Evolutionary conservation across 2,113 vertebrate genomes (phyloP), one percentile per base, ranked within the genome.

Genomic region (Noturus placidus): DNA sequence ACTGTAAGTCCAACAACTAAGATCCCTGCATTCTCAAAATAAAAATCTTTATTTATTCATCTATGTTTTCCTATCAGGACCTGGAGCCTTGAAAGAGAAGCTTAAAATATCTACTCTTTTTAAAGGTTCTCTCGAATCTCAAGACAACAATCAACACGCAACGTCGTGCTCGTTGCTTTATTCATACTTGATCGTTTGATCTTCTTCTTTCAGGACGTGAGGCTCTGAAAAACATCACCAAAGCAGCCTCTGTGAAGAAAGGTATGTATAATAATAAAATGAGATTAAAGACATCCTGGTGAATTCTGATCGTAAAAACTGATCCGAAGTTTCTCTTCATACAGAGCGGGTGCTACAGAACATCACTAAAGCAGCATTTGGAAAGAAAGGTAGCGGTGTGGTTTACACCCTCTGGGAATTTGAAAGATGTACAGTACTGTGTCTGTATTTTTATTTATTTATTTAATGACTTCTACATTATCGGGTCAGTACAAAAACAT

Each of bases 151-250:
- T 57, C n/a, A 25, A 20, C 0, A 81, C 20, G 11, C 20, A 81
- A 33, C 3, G 5, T 9, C 35, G 13, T 52, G 20, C n/a, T 83
- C 14, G 17, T 52, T 5, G 33, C 5, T 10, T 30, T 54, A 5
- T 10, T 30, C 15, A 5, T 46, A 76, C 33, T 46, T 25, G 38
- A 22, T 79, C 4, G 52, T 63, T 20, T 65, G 46, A 50, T 9
- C 7, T 4, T 70, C 76, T 54, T 79, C 57, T 86, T 87, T 38
- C 72, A 91, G 90, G 89, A 83, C 69, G 50, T 20, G 82, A 90
- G 19, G 50, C 88, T 86, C 85, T 91, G 59, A 92, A 92, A 91
- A 91, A 91, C 84, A 89, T 92, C 83, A 88, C 89, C 42, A 93
- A 93, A 91, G 46, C 89, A 59, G 67, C 79, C 11, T 52, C 83